Conservation (phyloP, 2,888 invertebrate genomes). For the Conomelus anceps region DNA sequence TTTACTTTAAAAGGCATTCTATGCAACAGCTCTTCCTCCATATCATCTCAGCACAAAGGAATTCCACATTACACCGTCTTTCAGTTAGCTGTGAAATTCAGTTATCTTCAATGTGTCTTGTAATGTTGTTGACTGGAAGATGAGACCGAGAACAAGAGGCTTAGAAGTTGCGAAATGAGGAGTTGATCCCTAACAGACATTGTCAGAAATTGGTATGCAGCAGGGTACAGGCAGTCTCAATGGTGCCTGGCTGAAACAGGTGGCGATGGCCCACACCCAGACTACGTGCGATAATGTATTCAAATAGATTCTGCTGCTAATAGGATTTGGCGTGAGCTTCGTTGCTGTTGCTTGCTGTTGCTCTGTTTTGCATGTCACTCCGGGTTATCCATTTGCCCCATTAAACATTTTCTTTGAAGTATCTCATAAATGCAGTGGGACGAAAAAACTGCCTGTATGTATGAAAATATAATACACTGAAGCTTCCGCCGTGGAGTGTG, state of each 20-base stretch:
- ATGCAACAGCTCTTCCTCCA: not conserved
- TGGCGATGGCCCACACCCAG: not conserved
- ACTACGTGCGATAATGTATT: not conserved
- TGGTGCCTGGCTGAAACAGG: not conserved
- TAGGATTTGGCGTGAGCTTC: not conserved
- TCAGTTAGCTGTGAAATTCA: not conserved
- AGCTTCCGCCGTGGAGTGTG: not conserved
- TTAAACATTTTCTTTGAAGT: not conserved
- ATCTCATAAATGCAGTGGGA: not conserved
- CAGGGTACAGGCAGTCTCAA: not conserved
- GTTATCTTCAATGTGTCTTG: not conserved
- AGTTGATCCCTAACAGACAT: not conserved
- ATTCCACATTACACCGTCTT: not conserved
- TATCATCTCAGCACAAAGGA: not conserved
- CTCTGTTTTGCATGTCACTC: not conserved
- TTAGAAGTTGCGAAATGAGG: not conserved
- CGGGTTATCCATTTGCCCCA: not conserved
- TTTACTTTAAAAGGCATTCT: not conserved
- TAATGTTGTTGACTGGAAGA: not conserved
- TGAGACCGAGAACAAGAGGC: not conserved
- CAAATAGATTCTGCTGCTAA: not conserved
- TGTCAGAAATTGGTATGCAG: not conserved
- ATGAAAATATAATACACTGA: not conserved
- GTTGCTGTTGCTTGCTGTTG: not conserved
- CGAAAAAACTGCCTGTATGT: too few species aligned